A percentile compares a stretch with the other conserved stretches of the same genome.
Conservation (phyloP, 2,797 vertebrate genomes). For the Takifugu rubripes region DNA sequence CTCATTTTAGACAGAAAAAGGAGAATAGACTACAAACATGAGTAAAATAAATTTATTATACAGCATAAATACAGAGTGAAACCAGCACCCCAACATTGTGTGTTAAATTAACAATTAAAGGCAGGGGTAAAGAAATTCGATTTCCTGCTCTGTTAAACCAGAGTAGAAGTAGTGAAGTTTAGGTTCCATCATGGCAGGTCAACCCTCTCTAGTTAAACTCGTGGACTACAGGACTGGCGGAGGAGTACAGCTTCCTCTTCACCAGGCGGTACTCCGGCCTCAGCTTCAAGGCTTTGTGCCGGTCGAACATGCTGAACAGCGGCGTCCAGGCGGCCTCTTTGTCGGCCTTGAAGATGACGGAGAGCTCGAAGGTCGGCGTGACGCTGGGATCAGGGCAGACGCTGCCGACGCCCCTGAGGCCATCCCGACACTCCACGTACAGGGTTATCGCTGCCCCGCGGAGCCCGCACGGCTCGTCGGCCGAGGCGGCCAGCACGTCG, state of each 20-base stretch:
- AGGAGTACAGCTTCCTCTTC: conserved; percentile 81
- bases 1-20: too few relatives aligned
- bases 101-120: too few relatives aligned
- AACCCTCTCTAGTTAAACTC: conserved; percentile 53
- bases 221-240: conserved; percentile 69
- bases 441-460: conserved; percentile 72
- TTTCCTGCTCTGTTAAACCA: too few relatives aligned
- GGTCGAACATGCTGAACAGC: conserved; percentile 64
- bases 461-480: conserved; percentile 76
- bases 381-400: conserved; percentile 58
- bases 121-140: too few relatives aligned
- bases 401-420: conserved; percentile 56
- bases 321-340: conserved; percentile 59
- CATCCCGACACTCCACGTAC: conserved; percentile 60
- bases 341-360: conserved; percentile 66
- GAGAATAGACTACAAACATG: background rate
- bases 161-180: too few relatives aligned
- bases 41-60: conserved; percentile 37
- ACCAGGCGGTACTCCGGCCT: conserved; percentile 74
- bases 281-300: conserved; percentile 66
- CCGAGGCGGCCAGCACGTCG: conserved; percentile 61
- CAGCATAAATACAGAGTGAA: conserved; percentile 43
- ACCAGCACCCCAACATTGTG: conserved; percentile 42
- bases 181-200: background rate
- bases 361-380: conserved; percentile 77